Evolutionary conservation across 64 coral and sea anemone species (phyloP), one percentile per base, ranked within the genome.

Genomic region (Pocillopora damicornis): DNA sequence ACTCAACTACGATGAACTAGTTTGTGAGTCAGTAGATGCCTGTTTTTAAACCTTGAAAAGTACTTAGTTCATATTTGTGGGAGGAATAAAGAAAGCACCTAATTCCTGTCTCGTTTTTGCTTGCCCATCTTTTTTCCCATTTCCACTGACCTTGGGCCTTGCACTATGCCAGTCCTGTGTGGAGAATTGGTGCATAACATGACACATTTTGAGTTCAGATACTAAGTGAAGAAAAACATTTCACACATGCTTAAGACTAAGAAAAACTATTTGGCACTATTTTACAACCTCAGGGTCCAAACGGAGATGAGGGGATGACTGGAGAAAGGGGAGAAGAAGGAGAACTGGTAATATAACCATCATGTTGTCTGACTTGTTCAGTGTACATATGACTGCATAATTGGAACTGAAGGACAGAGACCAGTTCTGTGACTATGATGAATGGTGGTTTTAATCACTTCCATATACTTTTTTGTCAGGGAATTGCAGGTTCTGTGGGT

Each of bases 321-420:
- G 91, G 91, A 76, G 6, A 25, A 13, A 76, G 60, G 20, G 91
- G 91, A 88, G 59, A 73, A 67, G 16, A 58, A 30, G 91, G 91
- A 58, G 13, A 60, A 35, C 57, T 88, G 91, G 91, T 92, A 59
- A 17, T 15, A 17, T 15, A 14, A 75, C 11, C 14, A 65, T 36
- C n/a, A 59, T 83, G 9, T 37, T 51, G 20, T 59, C 38, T 34
- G 16, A 61, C 58, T 37, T 62, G 13, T 22, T 22, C 20, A 10
- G 42, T 51, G 3, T 51, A 51, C 2, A 13, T 57, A 60, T 37
- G 9, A 79, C 20, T 79, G 13, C 15, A 16, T n/a, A 25, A 15
- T 15, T 85, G 17, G n/a, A 18, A 16, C 42, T 15, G 59, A 0
- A 16, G 58, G 11, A 37, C 18, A 23, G 7, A 9, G 57, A 37